A percentile compares a stretch with the other conserved stretches of the same genome.
Evolutionary conservation across 2,888 invertebrate species (phyloP).

Genomic region (Diarsia dahlii): DNA sequence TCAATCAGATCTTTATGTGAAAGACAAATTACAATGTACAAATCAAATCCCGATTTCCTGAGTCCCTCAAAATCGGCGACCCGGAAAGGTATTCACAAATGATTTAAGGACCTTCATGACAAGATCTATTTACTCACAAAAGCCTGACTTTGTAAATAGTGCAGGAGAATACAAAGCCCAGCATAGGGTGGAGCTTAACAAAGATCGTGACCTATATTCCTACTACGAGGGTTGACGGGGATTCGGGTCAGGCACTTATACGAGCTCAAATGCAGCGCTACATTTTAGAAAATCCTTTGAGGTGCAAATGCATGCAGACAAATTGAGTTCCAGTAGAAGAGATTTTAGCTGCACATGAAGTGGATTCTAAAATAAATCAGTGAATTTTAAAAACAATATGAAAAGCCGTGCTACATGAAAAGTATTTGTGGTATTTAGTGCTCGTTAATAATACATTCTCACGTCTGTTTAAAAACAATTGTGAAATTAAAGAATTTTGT

Average conservation of each 20-base stretch:
- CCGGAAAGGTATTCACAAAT: slow-evolving; percentile 39
- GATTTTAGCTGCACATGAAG: slow-evolving; percentile 21
- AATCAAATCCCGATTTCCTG: slow-evolving; percentile 29
- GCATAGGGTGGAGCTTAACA: slow-evolving; percentile 48
- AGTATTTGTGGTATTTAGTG: slow-evolving; percentile 40
- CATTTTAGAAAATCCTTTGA: slow-evolving; percentile 51
- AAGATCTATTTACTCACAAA: slow-evolving; percentile 41
- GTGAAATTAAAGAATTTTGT: slow-evolving; percentile 1
- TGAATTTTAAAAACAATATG: slow-evolving; percentile 33
- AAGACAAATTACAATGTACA: slow-evolving; percentile 46
- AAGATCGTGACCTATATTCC: slow-evolving; percentile 73
- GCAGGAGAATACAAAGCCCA: slow-evolving; percentile 45
- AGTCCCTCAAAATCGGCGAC: slow-evolving; percentile 3
- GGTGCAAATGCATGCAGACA: slow-evolving; percentile 33
- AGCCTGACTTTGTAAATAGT: slow-evolving; percentile 28
- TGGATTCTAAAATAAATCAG: slow-evolving; percentile 27
- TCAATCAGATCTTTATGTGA: slow-evolving; percentile 51
- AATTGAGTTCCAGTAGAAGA: slow-evolving; percentile 21
- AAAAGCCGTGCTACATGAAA: slow-evolving; percentile 11
- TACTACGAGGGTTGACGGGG: slow-evolving; percentile 64
- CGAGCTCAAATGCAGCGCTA: slow-evolving; percentile 56
- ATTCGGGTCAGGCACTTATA: slow-evolving; percentile 64
- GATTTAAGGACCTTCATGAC: slow-evolving; percentile 24
- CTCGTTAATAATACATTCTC: slow-evolving; percentile 36
- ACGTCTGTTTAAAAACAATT: neutral